Conservation (phyloP, 1,140 invertebrate genomes). For the Camponotus floridanus region DNA sequence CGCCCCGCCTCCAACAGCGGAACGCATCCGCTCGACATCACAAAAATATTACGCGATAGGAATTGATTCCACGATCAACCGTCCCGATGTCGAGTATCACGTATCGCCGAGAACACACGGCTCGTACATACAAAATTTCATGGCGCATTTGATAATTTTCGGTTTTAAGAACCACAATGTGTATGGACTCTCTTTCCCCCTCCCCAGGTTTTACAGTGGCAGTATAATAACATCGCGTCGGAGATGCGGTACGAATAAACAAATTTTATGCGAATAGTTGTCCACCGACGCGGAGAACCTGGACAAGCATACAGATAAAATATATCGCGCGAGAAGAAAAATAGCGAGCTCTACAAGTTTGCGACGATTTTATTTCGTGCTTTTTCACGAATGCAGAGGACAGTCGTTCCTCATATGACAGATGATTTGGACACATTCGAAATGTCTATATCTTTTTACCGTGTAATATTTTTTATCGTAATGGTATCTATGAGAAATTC, state of each 20-base stretch:
- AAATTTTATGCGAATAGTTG: background rate
- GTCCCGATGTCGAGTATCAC: constrained; percentile 37
- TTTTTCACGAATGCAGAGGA: background rate
- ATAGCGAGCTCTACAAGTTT: background rate
- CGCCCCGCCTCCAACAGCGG: constrained; percentile 16
- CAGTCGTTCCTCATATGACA: background rate
- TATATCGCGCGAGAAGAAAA: background rate
- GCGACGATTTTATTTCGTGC: background rate
- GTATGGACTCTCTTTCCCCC: too few relatives aligned
- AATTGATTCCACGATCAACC: constrained; percentile 63
- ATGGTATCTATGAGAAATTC: constrained; percentile 16
- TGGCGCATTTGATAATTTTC: constrained; percentile 51
- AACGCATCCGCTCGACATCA: constrained; percentile 59
- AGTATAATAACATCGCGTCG: background rate
- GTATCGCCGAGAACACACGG: constrained; percentile 50
- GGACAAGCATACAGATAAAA: background rate
- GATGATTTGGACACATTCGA: background rate
- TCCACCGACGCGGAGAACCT: background rate
- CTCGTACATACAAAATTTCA: constrained; percentile 57
- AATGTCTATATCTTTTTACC: background rate
- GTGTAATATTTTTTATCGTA: background rate
- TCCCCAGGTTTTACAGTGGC: background rate
- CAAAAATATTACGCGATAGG: constrained; percentile 67
- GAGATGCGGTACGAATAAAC: background rate
- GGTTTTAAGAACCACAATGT: background rate